phyloP scores from a whole-genome alignment of 2,113 vertebrate genomes.

The Ovibos moschatus region DNA sequence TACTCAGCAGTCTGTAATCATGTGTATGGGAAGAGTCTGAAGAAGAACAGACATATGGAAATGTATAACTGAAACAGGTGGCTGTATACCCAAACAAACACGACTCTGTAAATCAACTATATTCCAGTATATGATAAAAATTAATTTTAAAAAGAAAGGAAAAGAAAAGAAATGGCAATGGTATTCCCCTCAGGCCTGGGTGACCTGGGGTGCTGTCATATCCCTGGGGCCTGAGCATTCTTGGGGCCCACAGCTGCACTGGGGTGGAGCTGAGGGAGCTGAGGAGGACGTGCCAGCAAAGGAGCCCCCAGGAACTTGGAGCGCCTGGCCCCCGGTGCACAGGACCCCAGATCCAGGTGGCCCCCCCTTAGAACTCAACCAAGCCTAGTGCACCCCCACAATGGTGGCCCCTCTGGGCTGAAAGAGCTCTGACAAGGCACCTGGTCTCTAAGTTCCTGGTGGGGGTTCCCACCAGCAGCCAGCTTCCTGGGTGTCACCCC shows the following conservation, averaged over 20 bases:
- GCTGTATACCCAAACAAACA: not conserved
- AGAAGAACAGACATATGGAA: not conserved
- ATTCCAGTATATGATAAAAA: not conserved
- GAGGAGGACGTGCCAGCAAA: not conserved
- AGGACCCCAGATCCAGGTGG: not conserved
- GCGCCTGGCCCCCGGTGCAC: accelerated
- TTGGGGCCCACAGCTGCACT: not conserved
- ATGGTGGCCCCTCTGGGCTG: not conserved
- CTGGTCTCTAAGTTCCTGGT: not conserved
- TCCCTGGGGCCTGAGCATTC: not conserved
- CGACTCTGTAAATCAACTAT: not conserved
- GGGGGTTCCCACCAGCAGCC: not conserved
- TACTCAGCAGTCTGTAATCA: not conserved
- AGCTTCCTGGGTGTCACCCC: not conserved
- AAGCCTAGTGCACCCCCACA: not conserved
- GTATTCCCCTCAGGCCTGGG: not conserved
- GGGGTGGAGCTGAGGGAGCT: not conserved
- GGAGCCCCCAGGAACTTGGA: not conserved
- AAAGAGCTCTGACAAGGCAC: not conserved
- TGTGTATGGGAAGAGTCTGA: not conserved
- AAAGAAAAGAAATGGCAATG: not conserved
- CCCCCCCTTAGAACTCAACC: not conserved
- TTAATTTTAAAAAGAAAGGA: not conserved
- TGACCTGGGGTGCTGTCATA: not conserved
- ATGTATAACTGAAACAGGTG: not conserved